Evolutionary conservation across 2,797 vertebrate species (phyloP).

Genomic region (Mycteria americana): DNA sequence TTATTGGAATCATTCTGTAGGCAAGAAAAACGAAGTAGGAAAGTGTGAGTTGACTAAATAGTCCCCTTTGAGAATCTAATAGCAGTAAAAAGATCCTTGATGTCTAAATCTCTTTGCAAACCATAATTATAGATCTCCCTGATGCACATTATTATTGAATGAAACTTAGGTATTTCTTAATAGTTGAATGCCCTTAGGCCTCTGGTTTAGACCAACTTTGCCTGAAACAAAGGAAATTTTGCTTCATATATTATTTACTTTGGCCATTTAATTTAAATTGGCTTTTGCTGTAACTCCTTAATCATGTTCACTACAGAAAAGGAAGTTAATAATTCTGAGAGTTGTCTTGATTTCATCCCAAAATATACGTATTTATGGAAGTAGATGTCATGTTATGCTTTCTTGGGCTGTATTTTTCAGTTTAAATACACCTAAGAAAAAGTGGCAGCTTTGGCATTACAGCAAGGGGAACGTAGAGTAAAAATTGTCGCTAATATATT

Average conservation of each 20-base stretch:
- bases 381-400: accelerated
- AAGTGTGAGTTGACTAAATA: not conserved
- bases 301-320: not conserved
- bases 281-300: conserved; percentile 5
- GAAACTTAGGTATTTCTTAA: not conserved
- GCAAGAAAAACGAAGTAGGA: not conserved
- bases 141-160: not conserved
- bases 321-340: not conserved
- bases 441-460: not conserved
- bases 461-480: not conserved
- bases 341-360: not conserved
- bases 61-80: not conserved
- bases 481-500: not conserved
- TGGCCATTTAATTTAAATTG: conserved; percentile 36
- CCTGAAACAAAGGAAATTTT: conserved; percentile 22
- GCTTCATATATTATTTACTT: conserved; percentile 41
- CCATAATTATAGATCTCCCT: not conserved
- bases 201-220: not conserved
- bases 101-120: not conserved
- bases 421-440: not conserved
- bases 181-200: not conserved
- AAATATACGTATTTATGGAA: not conserved
- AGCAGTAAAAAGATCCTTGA: not conserved
- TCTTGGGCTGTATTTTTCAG: not conserved
- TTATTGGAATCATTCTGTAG: not conserved